These are phyloP conservation scores for Oreohelix idahoensis DNA, from an alignment of 1,140 invertebrate genomes.

Conservation along the genomic window DNA sequence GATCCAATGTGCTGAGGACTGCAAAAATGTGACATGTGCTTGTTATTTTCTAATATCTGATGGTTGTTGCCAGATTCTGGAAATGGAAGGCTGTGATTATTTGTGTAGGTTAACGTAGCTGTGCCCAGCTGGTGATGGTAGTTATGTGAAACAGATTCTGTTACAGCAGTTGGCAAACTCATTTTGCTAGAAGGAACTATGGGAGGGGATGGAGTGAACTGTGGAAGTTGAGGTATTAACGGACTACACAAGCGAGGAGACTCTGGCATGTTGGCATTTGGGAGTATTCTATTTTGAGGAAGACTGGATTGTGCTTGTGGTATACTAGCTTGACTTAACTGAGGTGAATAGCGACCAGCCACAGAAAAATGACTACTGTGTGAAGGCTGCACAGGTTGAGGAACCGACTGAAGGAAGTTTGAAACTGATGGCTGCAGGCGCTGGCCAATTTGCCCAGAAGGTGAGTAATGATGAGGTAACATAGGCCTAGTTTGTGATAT, in stretches of 20 bases:
- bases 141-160: not conserved
- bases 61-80: not conserved
- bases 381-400: slow-evolving; percentile 11
- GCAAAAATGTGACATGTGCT: too few species aligned
- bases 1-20: not conserved
- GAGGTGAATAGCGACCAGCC: not conserved
- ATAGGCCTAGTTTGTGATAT: not conserved
- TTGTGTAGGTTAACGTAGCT: not conserved
- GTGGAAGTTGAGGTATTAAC: not conserved
- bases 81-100: not conserved
- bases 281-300: not conserved
- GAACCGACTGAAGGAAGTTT: not conserved
- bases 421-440: not conserved
- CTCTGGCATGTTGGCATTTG: not conserved
- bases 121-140: not conserved
- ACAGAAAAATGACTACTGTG: not conserved
- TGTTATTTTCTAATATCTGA: too few species aligned
- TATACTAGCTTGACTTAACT: not conserved
- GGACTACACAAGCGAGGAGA: not conserved
- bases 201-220: not conserved
- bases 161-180: too few species aligned
- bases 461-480: not conserved
- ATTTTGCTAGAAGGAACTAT: not conserved
- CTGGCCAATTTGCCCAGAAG: not conserved
- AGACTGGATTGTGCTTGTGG: not conserved